Evolutionary conservation across 2,888 invertebrate genomes (phyloP).

Genomic region (Trissolcus japonicus): DNA sequence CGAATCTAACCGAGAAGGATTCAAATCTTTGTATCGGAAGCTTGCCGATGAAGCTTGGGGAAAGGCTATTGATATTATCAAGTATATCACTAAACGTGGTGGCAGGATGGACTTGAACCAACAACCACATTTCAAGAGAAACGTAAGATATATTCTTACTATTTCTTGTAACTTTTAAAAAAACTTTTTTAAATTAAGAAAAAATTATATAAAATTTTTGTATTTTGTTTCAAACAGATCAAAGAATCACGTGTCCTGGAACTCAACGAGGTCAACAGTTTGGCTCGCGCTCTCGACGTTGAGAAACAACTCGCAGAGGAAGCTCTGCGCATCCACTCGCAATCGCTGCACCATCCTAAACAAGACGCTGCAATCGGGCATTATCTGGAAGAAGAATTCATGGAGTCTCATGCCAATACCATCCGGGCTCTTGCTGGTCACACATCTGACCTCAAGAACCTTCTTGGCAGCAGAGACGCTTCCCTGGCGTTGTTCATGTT

Average conservation of each 20-base stretch:
- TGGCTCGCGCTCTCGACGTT: conserved; percentile 85
- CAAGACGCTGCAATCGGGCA: conserved; percentile 79
- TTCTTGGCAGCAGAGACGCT: conserved; percentile 80
- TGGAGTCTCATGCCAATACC: conserved; percentile 82
- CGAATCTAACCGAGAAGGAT: conserved; percentile 85
- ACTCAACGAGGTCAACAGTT: conserved; percentile 82
- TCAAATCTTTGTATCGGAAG: conserved; percentile 84
- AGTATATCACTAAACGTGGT: conserved; percentile 87
- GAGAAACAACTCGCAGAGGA: conserved; percentile 84
- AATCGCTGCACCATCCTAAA: conserved; percentile 82
- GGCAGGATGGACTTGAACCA: conserved; percentile 79
- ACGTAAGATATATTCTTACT: conserved; percentile 58
- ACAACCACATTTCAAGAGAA: conserved; percentile 64
- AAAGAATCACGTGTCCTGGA: conserved; percentile 76
- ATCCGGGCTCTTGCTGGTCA: conserved; percentile 86
- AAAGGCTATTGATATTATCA: conserved; percentile 85
- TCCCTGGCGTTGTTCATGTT: conserved; percentile 85
- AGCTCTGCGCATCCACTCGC: conserved; percentile 83
- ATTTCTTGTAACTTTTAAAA: too few relatives aligned
- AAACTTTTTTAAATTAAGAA: too few relatives aligned
- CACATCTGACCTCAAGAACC: conserved; percentile 83
- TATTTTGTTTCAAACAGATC: conserved; percentile 45
- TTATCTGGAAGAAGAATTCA: conserved; percentile 86
- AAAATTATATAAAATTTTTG: too few relatives aligned
- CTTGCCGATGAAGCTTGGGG: conserved; percentile 87